A percentile compares a stretch with the other conserved stretches of the same genome.
These are phyloP conservation scores for Nephotettix cincticeps DNA, from an alignment of 1,140 invertebrate species.

Conservation along the genomic window DNA sequence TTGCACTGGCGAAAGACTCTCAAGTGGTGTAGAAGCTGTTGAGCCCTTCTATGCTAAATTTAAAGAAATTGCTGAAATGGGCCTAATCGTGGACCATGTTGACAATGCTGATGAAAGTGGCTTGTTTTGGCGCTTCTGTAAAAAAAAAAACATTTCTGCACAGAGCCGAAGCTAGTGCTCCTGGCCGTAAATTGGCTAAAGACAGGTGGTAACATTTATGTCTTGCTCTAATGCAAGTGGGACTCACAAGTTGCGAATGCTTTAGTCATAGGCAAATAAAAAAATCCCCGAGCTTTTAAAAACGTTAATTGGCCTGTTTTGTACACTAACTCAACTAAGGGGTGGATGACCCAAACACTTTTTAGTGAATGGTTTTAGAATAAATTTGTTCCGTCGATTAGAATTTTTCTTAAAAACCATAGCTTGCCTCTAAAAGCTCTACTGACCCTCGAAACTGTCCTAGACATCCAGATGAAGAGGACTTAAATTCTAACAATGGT, in stretches of 20 bases:
- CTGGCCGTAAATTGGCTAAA: conserved; percentile 30
- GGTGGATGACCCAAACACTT: background rate
- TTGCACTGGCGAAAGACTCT: too few species aligned
- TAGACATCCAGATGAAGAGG: too few species aligned
- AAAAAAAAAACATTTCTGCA: conserved; percentile 43
- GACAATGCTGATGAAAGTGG: conserved; percentile 49
- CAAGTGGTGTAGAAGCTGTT: background rate
- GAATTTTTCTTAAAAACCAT: background rate
- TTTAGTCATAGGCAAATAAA: background rate
- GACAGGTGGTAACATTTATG: conserved; percentile 28
- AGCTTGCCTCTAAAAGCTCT: background rate
- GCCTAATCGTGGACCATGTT: conserved; percentile 40
- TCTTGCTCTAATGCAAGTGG: conserved; percentile 20
- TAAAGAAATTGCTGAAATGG: background rate
- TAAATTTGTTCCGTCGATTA: background rate
- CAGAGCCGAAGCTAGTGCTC: conserved; percentile 16
- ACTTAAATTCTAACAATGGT: background rate
- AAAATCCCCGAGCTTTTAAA: background rate
- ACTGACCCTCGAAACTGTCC: background rate
- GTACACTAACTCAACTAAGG: background rate
- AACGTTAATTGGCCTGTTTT: too few species aligned
- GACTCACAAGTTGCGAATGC: background rate
- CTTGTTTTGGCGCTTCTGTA: conserved; percentile 46
- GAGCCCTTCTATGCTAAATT: background rate
- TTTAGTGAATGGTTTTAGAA: background rate